Conservation (phyloP, 2,797 vertebrate species). For the Sparus aurata region DNA sequence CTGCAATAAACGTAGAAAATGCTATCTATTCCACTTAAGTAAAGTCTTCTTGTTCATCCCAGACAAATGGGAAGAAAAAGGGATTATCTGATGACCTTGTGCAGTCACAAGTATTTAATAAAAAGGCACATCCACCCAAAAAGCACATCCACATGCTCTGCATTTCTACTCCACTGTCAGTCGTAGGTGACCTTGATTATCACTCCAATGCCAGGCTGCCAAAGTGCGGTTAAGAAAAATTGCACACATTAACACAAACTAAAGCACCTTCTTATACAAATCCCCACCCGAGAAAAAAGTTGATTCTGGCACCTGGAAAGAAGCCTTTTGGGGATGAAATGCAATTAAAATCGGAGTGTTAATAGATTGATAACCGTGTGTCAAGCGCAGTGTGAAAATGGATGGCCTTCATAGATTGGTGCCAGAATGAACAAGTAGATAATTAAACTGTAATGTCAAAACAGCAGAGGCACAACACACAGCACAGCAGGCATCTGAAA, state of each 20-base stretch:
- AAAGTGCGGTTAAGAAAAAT: conserved; percentile 33
- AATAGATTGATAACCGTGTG: background rate
- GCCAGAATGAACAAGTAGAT: conserved; percentile 72
- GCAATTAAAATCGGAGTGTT: conserved; percentile 1
- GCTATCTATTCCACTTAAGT: background rate
- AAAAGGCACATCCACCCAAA: conserved; percentile 23
- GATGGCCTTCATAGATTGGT: conserved; percentile 12
- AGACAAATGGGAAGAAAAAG: conserved; percentile 7
- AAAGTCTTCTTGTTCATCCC: background rate
- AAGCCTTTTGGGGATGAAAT: conserved; percentile 6
- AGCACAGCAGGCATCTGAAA: conserved; percentile 60
- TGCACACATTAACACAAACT: conserved; percentile 24
- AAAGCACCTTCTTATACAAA: conserved; percentile 35
- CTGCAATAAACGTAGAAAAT: background rate
- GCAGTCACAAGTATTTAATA: background rate
- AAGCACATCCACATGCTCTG: conserved; percentile 63
- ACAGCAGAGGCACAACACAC: conserved; percentile 48
- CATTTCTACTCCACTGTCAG: conserved; percentile 6
- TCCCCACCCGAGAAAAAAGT: conserved; percentile 2
- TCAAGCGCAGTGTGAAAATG: conserved; percentile 2
- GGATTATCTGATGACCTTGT: conserved; percentile 17
- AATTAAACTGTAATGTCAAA: conserved; percentile 13
- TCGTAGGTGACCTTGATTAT: conserved; percentile 19
- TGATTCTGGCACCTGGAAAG: conserved; percentile 61
- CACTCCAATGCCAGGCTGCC: conserved; percentile 14